Base-by-base conservation (phyloP, 2,113 vertebrate species). In the Micromys minutus region DNA sequence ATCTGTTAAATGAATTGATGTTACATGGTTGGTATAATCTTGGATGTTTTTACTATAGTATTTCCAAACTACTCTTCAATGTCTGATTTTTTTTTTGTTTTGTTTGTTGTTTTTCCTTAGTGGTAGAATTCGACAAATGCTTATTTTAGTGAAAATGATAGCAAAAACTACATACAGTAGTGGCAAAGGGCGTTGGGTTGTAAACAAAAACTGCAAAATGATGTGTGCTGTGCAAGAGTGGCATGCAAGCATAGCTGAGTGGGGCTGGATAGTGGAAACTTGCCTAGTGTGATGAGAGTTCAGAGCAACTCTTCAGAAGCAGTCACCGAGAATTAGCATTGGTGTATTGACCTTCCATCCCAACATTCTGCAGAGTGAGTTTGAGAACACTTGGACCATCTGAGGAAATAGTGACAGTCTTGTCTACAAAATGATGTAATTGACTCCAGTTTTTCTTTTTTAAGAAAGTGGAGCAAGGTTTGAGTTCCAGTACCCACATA, bases 161-260 rank as follows among this genome's bases (percentile, higher is more conserved):
- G 61, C 65, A 76, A 50, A 57, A 2, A 16, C 2, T 22, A 2
- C 6, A 2, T 16, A 10, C 22, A 17, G 7, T 17, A 42, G 13
- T 83, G n/a, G 22, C 12, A 16, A 15, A 59, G 2, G 19, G 17
- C 39, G 88, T 12, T 90, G 67, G 29, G 6, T 21, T 71, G 39
- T 71, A 93, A 76, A 50, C 21, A 45, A 47, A 42, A 34, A 63
- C 59, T 34, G 10, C 16, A 29, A 36, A 22, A 75, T 45, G 81
- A 1, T n/a, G 0, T 63, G 39, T 63, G 11, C 29, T 75, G 17
- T 76, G 59, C 65, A 39, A 79, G 36, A 45, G 24, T 85, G 45
- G 2, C 0, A 1, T 42, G 19, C 1, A 1, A n/a, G 19, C 1
- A 36, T 69, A 24, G 31, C 15, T 11, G 26, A 61, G 6, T 39